Conservation (phyloP, 1,140 invertebrate species). For the Papilio glaucus region DNA sequence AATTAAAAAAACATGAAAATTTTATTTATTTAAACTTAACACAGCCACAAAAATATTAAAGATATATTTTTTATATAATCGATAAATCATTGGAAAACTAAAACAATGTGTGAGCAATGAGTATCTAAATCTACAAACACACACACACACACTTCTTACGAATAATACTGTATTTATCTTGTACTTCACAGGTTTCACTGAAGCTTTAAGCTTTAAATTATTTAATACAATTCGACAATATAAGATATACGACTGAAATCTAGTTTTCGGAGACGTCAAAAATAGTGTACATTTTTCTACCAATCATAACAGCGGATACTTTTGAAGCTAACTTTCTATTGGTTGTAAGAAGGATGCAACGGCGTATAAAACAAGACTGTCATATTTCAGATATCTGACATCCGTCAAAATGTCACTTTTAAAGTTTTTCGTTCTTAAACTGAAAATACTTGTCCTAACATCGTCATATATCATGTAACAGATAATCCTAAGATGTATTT, state of each 20-base stretch:
- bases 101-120: slow-evolving; percentile 15
- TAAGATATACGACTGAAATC: slow-evolving; percentile 26
- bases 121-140: slow-evolving; percentile 14
- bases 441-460: no score
- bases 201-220: neutral
- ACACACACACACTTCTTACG: slow-evolving; percentile 31
- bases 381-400: neutral
- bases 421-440: slow-evolving; percentile 5
- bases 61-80: slow-evolving; percentile 32
- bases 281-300: neutral
- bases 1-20: slow-evolving; percentile 33
- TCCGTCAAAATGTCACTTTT: neutral
- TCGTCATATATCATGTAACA: no score
- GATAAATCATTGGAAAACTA: slow-evolving; percentile 14
- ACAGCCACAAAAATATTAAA: slow-evolving; percentile 16
- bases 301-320: slow-evolving; percentile 5
- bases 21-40: slow-evolving; percentile 20
- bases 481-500: no score
- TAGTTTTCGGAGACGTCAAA: slow-evolving; percentile 13
- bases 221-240: slow-evolving; percentile 1
- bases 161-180: neutral
- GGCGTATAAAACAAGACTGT: neutral
- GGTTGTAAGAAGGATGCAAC: neutral
- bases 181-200: slow-evolving; percentile 5
- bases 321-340: slow-evolving; percentile 10